Conservation (phyloP, 2,113 vertebrate genomes). For the Fulica atra region DNA sequence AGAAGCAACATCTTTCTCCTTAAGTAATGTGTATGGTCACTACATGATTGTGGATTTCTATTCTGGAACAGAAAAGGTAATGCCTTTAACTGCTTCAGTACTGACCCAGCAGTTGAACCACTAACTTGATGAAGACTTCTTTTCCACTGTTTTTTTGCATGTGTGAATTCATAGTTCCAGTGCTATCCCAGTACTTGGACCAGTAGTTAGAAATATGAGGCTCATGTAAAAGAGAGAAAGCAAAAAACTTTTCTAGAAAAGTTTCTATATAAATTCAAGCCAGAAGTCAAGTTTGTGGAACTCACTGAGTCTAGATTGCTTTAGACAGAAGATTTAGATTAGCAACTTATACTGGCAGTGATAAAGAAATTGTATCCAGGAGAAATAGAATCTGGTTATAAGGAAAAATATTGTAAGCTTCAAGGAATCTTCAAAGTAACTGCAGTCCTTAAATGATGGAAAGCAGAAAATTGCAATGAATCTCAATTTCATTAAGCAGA, state of each 20-base stretch:
- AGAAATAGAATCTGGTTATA: neutral
- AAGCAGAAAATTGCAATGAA: conserved; percentile 12
- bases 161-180: neutral
- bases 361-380: neutral
- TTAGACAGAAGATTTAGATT: neutral
- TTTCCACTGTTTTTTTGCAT: neutral
- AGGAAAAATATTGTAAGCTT: neutral
- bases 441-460: neutral
- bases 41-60: neutral
- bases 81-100: neutral
- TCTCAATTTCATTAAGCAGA: neutral
- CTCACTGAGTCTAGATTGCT: neutral
- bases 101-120: neutral
- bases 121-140: neutral
- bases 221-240: neutral
- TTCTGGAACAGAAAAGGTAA: neutral
- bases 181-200: neutral
- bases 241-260: neutral
- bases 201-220: neutral
- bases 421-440: conserved; percentile 29
- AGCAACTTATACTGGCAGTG: neutral
- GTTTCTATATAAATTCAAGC: neutral
- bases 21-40: neutral
- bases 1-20: neutral
- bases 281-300: neutral